Conservation (phyloP, 2,888 invertebrate genomes). For the Microplitis deprimator region DNA sequence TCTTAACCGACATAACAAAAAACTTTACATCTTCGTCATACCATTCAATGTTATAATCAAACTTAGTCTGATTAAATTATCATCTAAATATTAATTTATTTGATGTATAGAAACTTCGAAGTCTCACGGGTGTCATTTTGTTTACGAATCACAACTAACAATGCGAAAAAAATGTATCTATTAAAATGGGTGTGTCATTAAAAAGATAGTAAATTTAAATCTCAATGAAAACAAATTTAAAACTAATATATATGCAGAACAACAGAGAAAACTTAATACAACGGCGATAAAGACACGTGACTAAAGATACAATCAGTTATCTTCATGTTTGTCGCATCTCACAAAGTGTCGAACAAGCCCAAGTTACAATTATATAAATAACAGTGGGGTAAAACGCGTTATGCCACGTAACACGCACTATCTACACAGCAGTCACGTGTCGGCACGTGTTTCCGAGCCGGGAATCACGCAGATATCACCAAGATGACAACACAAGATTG, state of each 20-base stretch:
- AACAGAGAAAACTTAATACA: not conserved
- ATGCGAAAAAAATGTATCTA: too few species aligned
- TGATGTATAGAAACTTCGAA: too few species aligned
- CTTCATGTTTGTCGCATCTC: slow-evolving; percentile 25
- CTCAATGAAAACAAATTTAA: slow-evolving; percentile 39
- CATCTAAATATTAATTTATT: too few species aligned
- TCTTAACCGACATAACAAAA: too few species aligned
- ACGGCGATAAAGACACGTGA: slow-evolving; percentile 29
- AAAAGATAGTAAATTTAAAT: slow-evolving; percentile 25
- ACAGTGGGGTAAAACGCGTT: slow-evolving; percentile 39
- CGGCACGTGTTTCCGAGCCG: slow-evolving; percentile 35
- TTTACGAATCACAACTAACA: too few species aligned
- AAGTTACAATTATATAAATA: slow-evolving; percentile 47
- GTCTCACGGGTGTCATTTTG: too few species aligned
- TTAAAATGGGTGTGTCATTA: too few species aligned
- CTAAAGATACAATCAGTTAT: slow-evolving; percentile 32
- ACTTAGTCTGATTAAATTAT: too few species aligned
- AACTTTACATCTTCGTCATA: too few species aligned
- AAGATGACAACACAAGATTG: slow-evolving; percentile 15
- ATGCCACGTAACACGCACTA: slow-evolving; percentile 1
- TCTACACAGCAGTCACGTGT: slow-evolving; percentile 30
- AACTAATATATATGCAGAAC: slow-evolving; percentile 17
- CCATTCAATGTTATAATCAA: too few species aligned
- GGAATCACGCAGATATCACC: slow-evolving; percentile 7
- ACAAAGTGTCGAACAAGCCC: slow-evolving; percentile 38